Base-by-base conservation (phyloP, 2,797 vertebrate genomes). In the Protonibea diacanthus region DNA sequence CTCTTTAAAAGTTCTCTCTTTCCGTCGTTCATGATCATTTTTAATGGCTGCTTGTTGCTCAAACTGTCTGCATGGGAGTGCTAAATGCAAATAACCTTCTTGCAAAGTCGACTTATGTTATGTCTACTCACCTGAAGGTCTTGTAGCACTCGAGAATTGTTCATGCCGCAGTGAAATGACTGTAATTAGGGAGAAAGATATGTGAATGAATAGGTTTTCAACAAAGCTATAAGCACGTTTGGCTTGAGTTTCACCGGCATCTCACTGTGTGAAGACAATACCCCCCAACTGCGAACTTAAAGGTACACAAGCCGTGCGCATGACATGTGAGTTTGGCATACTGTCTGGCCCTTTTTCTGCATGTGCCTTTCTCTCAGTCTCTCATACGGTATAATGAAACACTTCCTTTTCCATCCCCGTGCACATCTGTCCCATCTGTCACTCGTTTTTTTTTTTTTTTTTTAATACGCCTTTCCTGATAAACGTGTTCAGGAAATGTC, bases 401-500 rank as follows among this genome's bases (percentile, higher is more conserved):
- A 42, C 49, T 78, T 51, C 40, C 48, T 10, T 18, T 25, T 29
- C 21, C n/a, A 45, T 42, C 33, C 27, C 4, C 3, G 3, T 64
- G 27, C 38, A 21, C 1, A 4, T 11, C 18, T 13, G 6, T 53
- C 38, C 17, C 13, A 3, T 48, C 72, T 73, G 33, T 38, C 15
- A 18, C 13, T 42, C 3, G 0, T 11, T 53, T 53, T 71, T 13
- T 64, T 11, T 42, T 2, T 0, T 11, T 53, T 53, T 71, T 13
- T 64, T 11, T 56, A 29, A 74, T 48, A 56, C 5, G 6, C 12
- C 67, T 49, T 27, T 69, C 42, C 67, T 61, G 71, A 48, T 67
- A 44, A 76, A 67, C 3, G 27, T 53, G 23, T 8, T 8, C 15
- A 76, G 77, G 80, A 88, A 89, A 67, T 38, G 65, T 61, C 59